These are phyloP conservation scores for Brevipalpus yothersi DNA, from an alignment of 1,140 invertebrate species.

Conservation along the genomic window DNA sequence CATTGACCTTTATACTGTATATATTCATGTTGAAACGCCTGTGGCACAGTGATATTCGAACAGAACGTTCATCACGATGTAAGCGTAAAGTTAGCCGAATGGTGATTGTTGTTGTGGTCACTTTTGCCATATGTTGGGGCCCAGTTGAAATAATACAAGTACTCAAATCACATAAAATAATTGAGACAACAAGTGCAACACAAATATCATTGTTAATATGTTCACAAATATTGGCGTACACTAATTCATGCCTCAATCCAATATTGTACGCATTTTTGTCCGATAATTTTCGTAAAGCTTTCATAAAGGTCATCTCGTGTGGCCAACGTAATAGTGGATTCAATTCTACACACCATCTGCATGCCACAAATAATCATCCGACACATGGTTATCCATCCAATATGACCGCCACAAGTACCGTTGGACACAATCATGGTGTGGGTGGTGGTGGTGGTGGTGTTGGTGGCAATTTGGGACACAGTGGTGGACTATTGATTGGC, in stretches of 20 bases:
- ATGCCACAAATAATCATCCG: not conserved
- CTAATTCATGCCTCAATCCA: slow-evolving; percentile 49
- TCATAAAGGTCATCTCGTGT: slow-evolving; percentile 32
- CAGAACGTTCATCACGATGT: slow-evolving; percentile 42
- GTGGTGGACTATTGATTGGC: not conserved
- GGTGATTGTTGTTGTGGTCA: slow-evolving; percentile 75
- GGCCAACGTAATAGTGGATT: not conserved
- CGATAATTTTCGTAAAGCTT: slow-evolving; percentile 60
- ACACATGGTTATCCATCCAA: not conserved
- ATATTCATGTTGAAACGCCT: slow-evolving; percentile 64
- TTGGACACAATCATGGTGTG: not conserved
- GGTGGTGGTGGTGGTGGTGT: too few species aligned
- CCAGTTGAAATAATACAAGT: slow-evolving; percentile 68
- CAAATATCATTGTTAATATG: slow-evolving; percentile 49
- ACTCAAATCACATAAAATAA: slow-evolving; percentile 39
- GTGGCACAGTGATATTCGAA: slow-evolving; percentile 50
- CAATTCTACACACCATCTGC: not conserved
- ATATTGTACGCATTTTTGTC: slow-evolving; percentile 53
- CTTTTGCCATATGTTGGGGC: slow-evolving; percentile 85
- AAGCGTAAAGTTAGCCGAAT: slow-evolving; percentile 74
- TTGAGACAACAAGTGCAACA: slow-evolving; percentile 30
- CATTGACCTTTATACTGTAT: slow-evolving; percentile 68
- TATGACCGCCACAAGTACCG: not conserved
- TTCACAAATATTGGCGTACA: slow-evolving; percentile 74
- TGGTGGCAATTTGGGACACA: too few species aligned